Base-by-base conservation (phyloP, 2,113 vertebrate species). In the Edolisoma coerulescens region DNA sequence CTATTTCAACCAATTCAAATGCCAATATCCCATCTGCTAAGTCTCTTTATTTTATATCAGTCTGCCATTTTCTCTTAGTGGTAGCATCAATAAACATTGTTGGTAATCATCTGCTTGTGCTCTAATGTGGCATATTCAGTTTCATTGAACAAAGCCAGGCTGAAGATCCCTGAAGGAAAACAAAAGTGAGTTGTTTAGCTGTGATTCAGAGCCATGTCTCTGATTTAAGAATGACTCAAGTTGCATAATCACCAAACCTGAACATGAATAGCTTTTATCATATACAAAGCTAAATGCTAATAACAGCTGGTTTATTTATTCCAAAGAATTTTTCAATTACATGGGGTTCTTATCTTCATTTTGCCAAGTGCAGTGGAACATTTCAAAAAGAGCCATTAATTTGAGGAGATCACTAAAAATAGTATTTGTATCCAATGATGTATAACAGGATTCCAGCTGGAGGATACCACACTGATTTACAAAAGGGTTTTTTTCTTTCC, bases 41-140 rank as follows among this genome's bases (percentile, higher is more conserved):
- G 97, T 97, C 97, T 97, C 96, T 98, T 98, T 98, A 98, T 98
- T 98, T 98, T 98, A 98, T 98, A 98, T 98, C 98, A 98, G 97
- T 98, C 97, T 98, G 98, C 98, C 98, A 97, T 98, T 98, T 98
- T 98, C 96, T 97, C 97, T 97, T 98, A 97, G 97, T 98, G 96
- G 97, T 98, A 97, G 95, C 97, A 98, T 98, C 98, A 98, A 98
- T 98, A 98, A 98, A 98, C 98, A 98, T 97, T 97, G 98, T 97
- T 98, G 96, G 93, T 97, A 96, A 98, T 98, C 97, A 98, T 97
- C 98, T 96, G 96, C 97, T 97, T 98, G 93, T 95, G 89, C 97
- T 98, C 97, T 97, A 97, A 97, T 95, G 96, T 90, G 95, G 96
- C 89, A 96, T 94, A 89, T 95, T 97, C 96, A 68, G 85, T 96